A percentile compares a stretch with the other conserved stretches of the same genome.
These are phyloP conservation scores for Burhinus oedicnemus DNA, from an alignment of 2,113 vertebrate genomes.

Conservation along the genomic window DNA sequence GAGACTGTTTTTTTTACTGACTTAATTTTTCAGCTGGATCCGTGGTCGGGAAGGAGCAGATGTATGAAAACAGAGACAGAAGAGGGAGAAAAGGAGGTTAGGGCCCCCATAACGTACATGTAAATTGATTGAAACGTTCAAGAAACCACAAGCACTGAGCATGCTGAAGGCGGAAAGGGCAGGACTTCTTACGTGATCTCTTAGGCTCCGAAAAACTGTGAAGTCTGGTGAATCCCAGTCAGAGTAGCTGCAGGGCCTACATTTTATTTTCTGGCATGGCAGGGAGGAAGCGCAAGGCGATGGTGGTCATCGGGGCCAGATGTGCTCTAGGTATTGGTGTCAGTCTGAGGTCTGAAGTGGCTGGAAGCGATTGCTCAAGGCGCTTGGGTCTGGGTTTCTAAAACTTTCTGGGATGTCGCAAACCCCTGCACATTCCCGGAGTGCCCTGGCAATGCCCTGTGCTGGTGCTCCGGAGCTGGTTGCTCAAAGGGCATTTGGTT, in stretches of 20 bases:
- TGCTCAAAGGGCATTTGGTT: not conserved
- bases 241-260: not conserved
- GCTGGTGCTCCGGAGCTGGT: not conserved
- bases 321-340: not conserved
- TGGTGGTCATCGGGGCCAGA: not conserved
- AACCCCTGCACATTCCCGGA: not conserved
- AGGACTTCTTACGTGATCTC: not conserved
- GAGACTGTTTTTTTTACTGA: not conserved
- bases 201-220: not conserved
- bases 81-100: not conserved
- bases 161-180: not conserved
- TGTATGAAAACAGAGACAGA: not conserved
- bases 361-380: not conserved
- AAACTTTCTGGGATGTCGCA: not conserved
- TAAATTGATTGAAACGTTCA: not conserved
- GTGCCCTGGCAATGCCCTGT: not conserved
- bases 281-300: not conserved
- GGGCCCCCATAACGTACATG: not conserved
- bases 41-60: not conserved
- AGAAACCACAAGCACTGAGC: not conserved
- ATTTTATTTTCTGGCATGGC: not conserved
- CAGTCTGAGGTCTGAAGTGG: not conserved
- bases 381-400: not conserved
- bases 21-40: not conserved
- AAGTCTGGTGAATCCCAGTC: not conserved